These are phyloP conservation scores for Cnemophilus loriae DNA, from an alignment of 2,113 vertebrate genomes.

Conservation along the genomic window DNA sequence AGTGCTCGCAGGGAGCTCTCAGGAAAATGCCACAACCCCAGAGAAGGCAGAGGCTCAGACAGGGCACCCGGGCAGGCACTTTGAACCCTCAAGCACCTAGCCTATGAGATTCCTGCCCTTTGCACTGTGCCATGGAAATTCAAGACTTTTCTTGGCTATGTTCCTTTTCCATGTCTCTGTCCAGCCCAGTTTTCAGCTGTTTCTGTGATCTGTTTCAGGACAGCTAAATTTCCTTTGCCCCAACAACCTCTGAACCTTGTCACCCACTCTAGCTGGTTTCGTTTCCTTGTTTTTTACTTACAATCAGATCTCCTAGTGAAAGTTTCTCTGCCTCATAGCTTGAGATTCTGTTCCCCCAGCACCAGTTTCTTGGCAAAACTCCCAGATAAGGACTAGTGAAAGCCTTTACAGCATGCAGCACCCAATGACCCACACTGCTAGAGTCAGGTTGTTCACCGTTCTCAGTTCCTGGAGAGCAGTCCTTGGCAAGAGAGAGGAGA, in stretches of 20 bases:
- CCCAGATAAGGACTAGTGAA: not conserved
- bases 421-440: not conserved
- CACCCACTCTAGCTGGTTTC: not conserved
- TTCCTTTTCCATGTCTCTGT: not conserved
- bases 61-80: fast-evolving
- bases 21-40: not conserved
- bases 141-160: not conserved
- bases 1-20: not conserved
- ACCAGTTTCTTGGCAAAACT: not conserved
- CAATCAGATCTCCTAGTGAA: not conserved
- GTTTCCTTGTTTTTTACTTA: not conserved
- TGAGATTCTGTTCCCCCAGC: not conserved
- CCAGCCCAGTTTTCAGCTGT: not conserved
- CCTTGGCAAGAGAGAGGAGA: not conserved
- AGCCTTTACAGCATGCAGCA: not conserved
- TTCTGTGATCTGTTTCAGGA: not conserved
- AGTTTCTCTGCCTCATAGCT: not conserved
- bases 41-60: not conserved
- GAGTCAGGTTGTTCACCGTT: not conserved
- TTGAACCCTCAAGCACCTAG: not conserved
- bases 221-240: not conserved
- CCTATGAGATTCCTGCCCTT: not conserved
- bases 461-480: not conserved
- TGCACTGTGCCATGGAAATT: not conserved
- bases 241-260: not conserved